Percentiles rank a stretch among this genome's conserved stretches.
Evolutionary conservation across 2,888 invertebrate species (phyloP).

Genomic region (Drosophila percnosoma): DNA sequence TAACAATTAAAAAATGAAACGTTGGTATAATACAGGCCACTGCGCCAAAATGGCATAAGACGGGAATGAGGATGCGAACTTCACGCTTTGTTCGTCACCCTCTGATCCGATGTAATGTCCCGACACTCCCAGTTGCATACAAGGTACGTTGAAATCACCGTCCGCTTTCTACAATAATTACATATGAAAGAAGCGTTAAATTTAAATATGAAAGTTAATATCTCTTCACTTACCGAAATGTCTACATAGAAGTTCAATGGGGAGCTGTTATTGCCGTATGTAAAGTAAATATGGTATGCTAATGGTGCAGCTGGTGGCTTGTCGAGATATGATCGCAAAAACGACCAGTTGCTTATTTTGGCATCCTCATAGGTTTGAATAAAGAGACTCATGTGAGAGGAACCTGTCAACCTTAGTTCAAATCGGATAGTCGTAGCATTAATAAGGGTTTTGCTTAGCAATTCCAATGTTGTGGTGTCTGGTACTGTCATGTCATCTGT

Average conservation of each 20-base stretch:
- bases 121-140: conserved; percentile 84
- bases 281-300: conserved; percentile 73
- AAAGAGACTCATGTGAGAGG: conserved; percentile 78
- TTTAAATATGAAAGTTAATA: neutral
- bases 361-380: conserved; percentile 67
- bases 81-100: conserved; percentile 84
- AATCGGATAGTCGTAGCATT: conserved; percentile 53
- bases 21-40: conserved; percentile 85
- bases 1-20: conserved; percentile 71
- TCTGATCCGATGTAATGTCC: conserved; percentile 84
- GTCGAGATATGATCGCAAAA: conserved; percentile 62
- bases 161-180: conserved; percentile 46
- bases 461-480: conserved; percentile 53
- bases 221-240: conserved; percentile 43
- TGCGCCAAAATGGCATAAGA: conserved; percentile 85
- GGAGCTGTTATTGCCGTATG: conserved; percentile 68
- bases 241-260: conserved; percentile 73
- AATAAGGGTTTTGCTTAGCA: conserved; percentile 55
- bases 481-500: conserved; percentile 54
- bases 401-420: conserved; percentile 68
- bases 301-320: conserved; percentile 55
- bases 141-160: conserved; percentile 60
- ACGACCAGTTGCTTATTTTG: conserved; percentile 74
- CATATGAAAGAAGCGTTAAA: neutral
- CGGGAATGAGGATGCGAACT: conserved; percentile 84